Conservation (phyloP, 2,888 invertebrate genomes). For the Litoditis marina region DNA sequence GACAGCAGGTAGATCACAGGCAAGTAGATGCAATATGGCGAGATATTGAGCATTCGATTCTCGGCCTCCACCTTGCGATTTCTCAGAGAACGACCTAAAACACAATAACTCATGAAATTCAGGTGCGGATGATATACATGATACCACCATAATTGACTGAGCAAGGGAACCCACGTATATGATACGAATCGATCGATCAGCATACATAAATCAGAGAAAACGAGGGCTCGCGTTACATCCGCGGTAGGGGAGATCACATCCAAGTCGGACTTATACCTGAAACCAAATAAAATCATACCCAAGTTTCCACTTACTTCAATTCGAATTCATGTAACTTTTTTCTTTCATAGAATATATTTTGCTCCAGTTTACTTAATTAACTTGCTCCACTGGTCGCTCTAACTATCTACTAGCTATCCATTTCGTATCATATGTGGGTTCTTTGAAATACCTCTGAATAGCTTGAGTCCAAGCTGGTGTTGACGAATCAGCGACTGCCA, state of each 20-base stretch:
- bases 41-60: constrained; percentile 77
- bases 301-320: no score
- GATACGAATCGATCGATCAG: constrained; percentile 35
- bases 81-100: constrained; percentile 92
- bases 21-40: constrained; percentile 66
- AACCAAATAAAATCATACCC: no score
- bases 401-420: no score
- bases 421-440: no score
- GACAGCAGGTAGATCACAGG: constrained; percentile 25
- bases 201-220: constrained; percentile 38
- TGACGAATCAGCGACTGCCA: constrained; percentile 92
- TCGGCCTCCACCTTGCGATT: constrained; percentile 76
- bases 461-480: constrained; percentile 89
- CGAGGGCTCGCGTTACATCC: constrained; percentile 66
- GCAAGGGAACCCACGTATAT: constrained; percentile 19
- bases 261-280: constrained; percentile 26
- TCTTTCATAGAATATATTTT: not conserved
- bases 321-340: no score
- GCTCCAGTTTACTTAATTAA: not conserved
- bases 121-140: no score
- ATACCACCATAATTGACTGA: no score
- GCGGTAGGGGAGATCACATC: constrained; percentile 20
- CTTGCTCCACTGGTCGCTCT: not conserved
- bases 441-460: constrained; percentile 71
- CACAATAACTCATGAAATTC: not conserved